A percentile compares a stretch with the other conserved stretches of the same genome.
phyloP scores from a whole-genome alignment of 2,113 vertebrate genomes.

The Lasiurus borealis region DNA sequence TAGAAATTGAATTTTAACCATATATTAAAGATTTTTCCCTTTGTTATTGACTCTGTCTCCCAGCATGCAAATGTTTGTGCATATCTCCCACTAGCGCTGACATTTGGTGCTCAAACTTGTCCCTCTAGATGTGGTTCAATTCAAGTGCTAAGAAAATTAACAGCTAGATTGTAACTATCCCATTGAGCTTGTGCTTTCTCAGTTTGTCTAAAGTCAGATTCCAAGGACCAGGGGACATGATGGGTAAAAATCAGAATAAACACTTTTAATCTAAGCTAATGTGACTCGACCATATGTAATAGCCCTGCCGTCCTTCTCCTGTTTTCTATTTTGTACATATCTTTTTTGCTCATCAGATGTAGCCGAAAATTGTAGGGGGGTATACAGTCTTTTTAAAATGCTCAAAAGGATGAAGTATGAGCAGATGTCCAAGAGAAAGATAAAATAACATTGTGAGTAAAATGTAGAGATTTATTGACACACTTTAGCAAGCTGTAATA shows the following conservation, averaged over 20 bases:
- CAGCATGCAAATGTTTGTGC: background rate
- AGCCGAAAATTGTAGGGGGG: constrained; percentile 59
- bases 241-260: constrained; percentile 38
- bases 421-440: constrained; percentile 77
- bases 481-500: constrained; percentile 82
- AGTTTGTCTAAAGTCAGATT: constrained; percentile 67
- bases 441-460: constrained; percentile 83
- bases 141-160: constrained; percentile 45
- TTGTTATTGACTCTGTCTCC: background rate
- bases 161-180: constrained; percentile 4
- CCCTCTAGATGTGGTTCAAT: background rate
- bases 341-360: constrained; percentile 24
- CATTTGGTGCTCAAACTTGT: background rate
- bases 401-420: constrained; percentile 79
- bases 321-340: constrained; percentile 53
- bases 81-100: background rate
- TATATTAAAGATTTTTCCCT: constrained; percentile 11
- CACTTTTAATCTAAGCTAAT: constrained; percentile 19
- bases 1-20: constrained; percentile 31
- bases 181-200: background rate
- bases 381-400: constrained; percentile 66
- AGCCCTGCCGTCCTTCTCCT: background rate
- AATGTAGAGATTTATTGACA: constrained; percentile 84
- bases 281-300: constrained; percentile 49
- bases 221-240: constrained; percentile 32